These are phyloP conservation scores for Phocoena phocoena DNA, from an alignment of 2,113 vertebrate genomes.

Conservation along the genomic window DNA sequence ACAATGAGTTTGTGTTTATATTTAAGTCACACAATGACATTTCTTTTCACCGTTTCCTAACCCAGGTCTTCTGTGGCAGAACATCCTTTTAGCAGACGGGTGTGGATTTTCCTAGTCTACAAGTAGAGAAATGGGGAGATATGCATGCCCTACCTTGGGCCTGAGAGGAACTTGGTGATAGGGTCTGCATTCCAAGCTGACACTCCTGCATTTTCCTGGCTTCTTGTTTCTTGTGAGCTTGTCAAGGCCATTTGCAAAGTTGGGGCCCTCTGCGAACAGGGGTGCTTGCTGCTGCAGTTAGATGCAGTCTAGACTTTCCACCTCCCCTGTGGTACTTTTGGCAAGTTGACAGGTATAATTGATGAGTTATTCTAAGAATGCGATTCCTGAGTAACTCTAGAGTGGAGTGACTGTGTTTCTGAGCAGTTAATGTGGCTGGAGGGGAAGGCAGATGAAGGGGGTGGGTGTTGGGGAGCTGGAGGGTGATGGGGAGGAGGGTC, in stretches of 20 bases:
- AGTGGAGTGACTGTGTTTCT: slow-evolving; percentile 72
- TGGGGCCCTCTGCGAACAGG: slow-evolving; percentile 43
- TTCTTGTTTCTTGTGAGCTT: neutral
- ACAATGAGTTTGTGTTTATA: neutral
- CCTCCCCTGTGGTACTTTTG: slow-evolving; percentile 71
- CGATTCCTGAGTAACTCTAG: slow-evolving; percentile 75
- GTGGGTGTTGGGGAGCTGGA: neutral
- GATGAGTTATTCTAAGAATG: slow-evolving; percentile 80
- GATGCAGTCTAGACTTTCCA: slow-evolving; percentile 70
- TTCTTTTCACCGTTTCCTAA: slow-evolving; percentile 40
- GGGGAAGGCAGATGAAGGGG: neutral
- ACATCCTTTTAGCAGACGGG: neutral
- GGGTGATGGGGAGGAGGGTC: neutral
- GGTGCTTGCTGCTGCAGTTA: slow-evolving; percentile 37
- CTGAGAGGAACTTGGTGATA: neutral
- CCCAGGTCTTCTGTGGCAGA: neutral
- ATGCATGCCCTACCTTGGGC: fast-evolving
- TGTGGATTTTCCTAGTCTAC: neutral
- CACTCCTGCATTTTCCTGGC: neutral
- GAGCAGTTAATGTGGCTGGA: slow-evolving; percentile 59
- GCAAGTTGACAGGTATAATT: slow-evolving; percentile 78
- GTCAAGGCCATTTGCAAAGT: neutral
- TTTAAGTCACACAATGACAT: neutral
- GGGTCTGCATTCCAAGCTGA: neutral
- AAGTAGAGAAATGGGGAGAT: neutral